Evolutionary conservation across 2,113 vertebrate genomes (phyloP).

Genomic region (Hippocampus mohnikei): DNA sequence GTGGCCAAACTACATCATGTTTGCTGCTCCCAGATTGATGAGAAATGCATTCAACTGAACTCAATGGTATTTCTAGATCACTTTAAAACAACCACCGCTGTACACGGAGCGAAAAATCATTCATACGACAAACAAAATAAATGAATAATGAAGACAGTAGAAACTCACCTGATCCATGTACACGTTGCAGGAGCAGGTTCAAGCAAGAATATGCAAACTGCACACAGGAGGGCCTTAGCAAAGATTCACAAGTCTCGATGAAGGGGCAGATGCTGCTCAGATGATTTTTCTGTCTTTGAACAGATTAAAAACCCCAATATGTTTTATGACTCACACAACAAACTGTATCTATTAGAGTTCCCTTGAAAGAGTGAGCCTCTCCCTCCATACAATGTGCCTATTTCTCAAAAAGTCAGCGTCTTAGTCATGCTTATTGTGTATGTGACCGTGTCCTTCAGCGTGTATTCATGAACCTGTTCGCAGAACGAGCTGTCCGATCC

Average conservation of each 20-base stretch:
- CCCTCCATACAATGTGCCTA: background rate
- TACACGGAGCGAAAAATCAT: too few relatives aligned
- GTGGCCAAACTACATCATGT: slow-evolving; percentile 69
- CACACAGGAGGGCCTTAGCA: too few relatives aligned
- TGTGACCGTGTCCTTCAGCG: slow-evolving; percentile 29
- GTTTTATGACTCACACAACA: background rate
- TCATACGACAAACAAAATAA: too few relatives aligned
- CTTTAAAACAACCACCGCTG: too few relatives aligned
- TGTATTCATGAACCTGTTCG: slow-evolving; percentile 26
- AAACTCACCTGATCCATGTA: too few relatives aligned
- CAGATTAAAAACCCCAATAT: background rate
- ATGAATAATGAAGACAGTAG: too few relatives aligned
- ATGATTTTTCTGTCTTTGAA: too few relatives aligned
- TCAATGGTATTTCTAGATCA: too few relatives aligned
- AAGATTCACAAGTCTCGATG: too few relatives aligned
- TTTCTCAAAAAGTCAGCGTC: slow-evolving; percentile 1
- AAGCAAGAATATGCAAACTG: too few relatives aligned
- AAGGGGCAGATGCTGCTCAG: too few relatives aligned
- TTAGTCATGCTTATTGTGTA: slow-evolving; percentile 22
- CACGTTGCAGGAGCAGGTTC: too few relatives aligned
- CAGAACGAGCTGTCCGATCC: slow-evolving; percentile 65
- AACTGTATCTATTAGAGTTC: background rate
- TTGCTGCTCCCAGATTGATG: slow-evolving; percentile 64
- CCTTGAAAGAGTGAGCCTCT: background rate
- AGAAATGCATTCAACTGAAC: slow-evolving; percentile 59